Percentiles rank a stretch among this genome's conserved stretches.
Evolutionary conservation across 2,113 vertebrate species (phyloP).

Genomic region (Nothobranchius kuhntae): DNA sequence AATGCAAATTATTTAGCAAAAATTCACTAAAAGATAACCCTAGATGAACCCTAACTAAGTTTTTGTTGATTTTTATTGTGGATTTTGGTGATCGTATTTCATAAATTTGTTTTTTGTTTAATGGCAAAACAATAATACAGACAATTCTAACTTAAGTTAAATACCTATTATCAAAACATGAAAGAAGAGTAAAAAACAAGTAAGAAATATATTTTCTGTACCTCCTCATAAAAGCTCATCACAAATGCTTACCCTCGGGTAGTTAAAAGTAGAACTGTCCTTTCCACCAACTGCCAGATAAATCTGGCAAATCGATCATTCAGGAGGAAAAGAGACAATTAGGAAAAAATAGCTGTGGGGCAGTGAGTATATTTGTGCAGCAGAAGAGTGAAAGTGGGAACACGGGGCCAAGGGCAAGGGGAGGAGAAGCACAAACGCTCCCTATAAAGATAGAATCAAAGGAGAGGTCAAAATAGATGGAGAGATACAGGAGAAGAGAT

Average conservation of each 20-base stretch:
- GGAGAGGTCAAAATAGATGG: conserved; percentile 56
- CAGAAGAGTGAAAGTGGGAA: conserved; percentile 17
- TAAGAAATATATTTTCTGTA: background rate
- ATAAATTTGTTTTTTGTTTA: too few relatives aligned
- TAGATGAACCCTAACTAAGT: too few relatives aligned
- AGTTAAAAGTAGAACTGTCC: conserved; percentile 13
- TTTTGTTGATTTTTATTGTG: too few relatives aligned
- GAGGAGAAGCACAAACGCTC: conserved; percentile 50
- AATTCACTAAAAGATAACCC: too few relatives aligned
- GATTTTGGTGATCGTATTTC: too few relatives aligned
- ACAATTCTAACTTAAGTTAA: too few relatives aligned
- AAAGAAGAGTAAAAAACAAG: background rate
- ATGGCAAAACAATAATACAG: too few relatives aligned
- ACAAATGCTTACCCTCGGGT: conserved; percentile 7
- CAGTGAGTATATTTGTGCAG: conserved; percentile 26
- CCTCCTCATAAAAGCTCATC: conserved; percentile 19
- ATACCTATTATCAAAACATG: too few relatives aligned
- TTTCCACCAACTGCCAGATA: conserved; percentile 40
- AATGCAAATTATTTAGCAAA: too few relatives aligned
- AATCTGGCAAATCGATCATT: conserved; percentile 59
- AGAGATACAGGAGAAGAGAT: conserved; percentile 41
- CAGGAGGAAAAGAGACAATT: conserved; percentile 53
- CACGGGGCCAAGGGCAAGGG: conserved; percentile 45
- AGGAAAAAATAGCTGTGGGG: conserved; percentile 44
- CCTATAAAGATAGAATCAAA: conserved; percentile 48